Percentiles rank a stretch among this genome's conserved stretches.
Conservation (phyloP, 1,140 invertebrate genomes). For the Drosophila mayri region DNA sequence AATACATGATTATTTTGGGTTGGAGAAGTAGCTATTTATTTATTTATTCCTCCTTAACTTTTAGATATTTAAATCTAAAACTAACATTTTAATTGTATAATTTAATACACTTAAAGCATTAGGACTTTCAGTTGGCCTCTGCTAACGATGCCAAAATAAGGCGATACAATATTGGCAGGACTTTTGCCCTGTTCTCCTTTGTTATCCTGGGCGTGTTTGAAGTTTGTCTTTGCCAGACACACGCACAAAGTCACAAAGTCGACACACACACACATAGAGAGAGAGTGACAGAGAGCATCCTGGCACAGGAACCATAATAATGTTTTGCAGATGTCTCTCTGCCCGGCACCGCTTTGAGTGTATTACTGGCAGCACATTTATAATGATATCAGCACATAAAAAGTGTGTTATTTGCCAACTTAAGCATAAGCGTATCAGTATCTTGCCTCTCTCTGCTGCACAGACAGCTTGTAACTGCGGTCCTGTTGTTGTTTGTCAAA, state of each 20-base stretch:
- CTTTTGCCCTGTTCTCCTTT: slow-evolving; percentile 2
- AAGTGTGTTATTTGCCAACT: slow-evolving; percentile 59
- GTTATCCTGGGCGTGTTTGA: slow-evolving; percentile 17
- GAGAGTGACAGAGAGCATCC: neutral
- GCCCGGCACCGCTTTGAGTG: slow-evolving; percentile 35
- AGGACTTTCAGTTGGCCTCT: neutral
- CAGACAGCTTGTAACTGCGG: slow-evolving; percentile 24
- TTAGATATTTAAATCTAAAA: no score
- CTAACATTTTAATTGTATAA: neutral
- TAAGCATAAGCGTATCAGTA: slow-evolving; percentile 41
- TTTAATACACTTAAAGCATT: neutral
- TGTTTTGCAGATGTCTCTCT: slow-evolving; percentile 19
- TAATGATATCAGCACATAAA: slow-evolving; percentile 56
- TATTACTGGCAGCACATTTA: slow-evolving; percentile 52
- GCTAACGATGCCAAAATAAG: slow-evolving; percentile 14
- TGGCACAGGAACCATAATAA: slow-evolving; percentile 28
- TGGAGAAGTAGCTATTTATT: neutral
- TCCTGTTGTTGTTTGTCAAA: slow-evolving; percentile 48
- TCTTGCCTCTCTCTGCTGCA: no score
- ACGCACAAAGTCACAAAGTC: neutral
- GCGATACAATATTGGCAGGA: slow-evolving; percentile 3
- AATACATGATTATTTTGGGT: neutral
- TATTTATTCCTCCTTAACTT: no score
- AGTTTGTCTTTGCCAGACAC: slow-evolving; percentile 1
- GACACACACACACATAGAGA: neutral